Percentiles rank a stretch among this genome's conserved stretches.
These are phyloP conservation scores for Lycaena phlaeas DNA, from an alignment of 2,888 invertebrate species.

Conservation along the genomic window DNA sequence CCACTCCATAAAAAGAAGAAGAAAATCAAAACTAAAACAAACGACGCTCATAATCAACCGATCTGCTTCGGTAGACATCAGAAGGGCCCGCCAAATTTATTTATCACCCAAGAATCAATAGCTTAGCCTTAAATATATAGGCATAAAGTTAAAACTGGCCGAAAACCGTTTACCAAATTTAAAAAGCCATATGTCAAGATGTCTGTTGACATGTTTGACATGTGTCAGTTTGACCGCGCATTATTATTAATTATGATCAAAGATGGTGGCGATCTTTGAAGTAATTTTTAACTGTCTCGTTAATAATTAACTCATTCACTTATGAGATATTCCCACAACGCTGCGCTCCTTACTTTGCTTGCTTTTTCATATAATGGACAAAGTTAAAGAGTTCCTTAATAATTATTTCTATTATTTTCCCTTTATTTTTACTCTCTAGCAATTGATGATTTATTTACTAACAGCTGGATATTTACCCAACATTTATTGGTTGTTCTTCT, in stretches of 20 bases:
- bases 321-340: too few species aligned
- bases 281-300: slow-evolving; percentile 1
- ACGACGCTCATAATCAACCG: neutral
- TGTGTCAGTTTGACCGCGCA: slow-evolving; percentile 44
- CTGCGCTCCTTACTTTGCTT: too few species aligned
- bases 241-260: slow-evolving; percentile 45
- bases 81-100: slow-evolving; percentile 9
- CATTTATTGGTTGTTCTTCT: too few species aligned
- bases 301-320: slow-evolving; percentile 2
- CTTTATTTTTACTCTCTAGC: too few species aligned
- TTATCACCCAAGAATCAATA: neutral
- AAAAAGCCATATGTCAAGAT: slow-evolving; percentile 8
- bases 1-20: neutral
- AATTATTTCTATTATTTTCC: too few species aligned
- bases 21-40: slow-evolving; percentile 1
- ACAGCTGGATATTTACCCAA: too few species aligned
- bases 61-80: slow-evolving; percentile 26
- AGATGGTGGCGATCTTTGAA: slow-evolving; percentile 5
- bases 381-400: too few species aligned
- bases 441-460: too few species aligned
- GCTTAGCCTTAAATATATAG: neutral
- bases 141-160: slow-evolving; percentile 13
- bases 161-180: neutral
- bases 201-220: slow-evolving; percentile 44
- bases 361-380: too few species aligned